phyloP scores from a whole-genome alignment of 2,113 vertebrate species.

The Rhipidura dahli region DNA sequence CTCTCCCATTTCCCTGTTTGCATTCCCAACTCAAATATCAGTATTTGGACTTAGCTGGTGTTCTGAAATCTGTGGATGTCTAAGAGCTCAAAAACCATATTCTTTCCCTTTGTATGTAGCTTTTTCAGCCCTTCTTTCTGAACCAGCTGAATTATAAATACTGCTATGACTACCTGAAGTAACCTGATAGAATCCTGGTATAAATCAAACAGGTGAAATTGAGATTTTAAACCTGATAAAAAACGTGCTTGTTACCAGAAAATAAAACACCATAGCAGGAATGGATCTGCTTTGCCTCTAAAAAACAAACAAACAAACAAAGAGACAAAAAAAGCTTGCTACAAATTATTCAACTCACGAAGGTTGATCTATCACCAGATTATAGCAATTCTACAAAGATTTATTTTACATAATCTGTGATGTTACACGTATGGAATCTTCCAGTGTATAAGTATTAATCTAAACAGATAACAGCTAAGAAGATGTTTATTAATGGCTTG shows the following conservation, averaged over 20 bases:
- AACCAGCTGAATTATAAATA: background rate
- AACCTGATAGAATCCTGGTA: background rate
- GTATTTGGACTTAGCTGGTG: background rate
- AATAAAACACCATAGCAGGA: background rate
- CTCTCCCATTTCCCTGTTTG: fast-evolving
- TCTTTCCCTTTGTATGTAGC: background rate
- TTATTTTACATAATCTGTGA: background rate
- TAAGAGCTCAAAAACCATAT: background rate
- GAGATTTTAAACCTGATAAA: background rate
- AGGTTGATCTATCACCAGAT: background rate
- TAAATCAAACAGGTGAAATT: background rate
- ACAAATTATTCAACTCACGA: background rate
- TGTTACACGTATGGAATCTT: background rate
- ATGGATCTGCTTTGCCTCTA: background rate
- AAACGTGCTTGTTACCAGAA: background rate
- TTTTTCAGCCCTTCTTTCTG: background rate
- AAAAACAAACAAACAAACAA: background rate
- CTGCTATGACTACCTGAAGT: background rate
- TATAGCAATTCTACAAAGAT: background rate
- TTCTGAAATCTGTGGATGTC: background rate
- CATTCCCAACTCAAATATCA: background rate
- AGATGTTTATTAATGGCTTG: background rate
- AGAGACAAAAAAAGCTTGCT: background rate
- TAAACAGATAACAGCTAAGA: background rate
- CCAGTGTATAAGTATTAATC: background rate